phyloP scores from a whole-genome alignment of 2,797 vertebrate genomes.

The Bovichtus diacanthus region DNA sequence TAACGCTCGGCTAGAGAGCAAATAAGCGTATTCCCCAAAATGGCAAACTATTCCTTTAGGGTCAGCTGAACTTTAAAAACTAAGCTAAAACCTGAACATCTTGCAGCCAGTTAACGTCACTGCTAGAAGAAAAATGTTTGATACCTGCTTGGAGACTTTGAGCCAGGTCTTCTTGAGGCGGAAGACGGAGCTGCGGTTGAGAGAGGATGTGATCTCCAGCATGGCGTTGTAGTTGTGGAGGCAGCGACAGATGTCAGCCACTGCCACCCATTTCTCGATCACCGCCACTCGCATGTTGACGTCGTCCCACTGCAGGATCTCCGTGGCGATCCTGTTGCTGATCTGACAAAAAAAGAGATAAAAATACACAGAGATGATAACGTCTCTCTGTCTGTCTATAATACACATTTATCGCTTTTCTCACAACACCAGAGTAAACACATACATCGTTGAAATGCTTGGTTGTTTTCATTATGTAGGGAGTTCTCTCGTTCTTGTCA shows the following conservation, averaged over 20 bases:
- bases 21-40: background rate
- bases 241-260: conserved; percentile 97
- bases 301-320: conserved; percentile 94
- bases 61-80: background rate
- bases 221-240: conserved; percentile 98
- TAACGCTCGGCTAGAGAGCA: background rate
- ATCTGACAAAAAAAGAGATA: conserved; percentile 81
- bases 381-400: background rate
- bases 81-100: background rate
- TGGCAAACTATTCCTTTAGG: background rate
- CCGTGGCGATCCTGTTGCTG: conserved; percentile 95
- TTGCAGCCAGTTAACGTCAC: background rate
- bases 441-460: conserved; percentile 97
- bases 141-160: conserved; percentile 97
- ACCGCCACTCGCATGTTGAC: conserved; percentile 86
- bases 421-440: conserved; percentile 25
- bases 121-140: background rate
- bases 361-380: background rate
- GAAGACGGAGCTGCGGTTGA: conserved; percentile 97
- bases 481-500: conserved; percentile 95
- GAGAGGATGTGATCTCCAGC: conserved; percentile 95
- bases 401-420: background rate
- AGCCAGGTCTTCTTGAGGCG: conserved; percentile 98
- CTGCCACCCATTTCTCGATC: conserved; percentile 98
- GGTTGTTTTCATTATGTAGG: conserved; percentile 97